Evolutionary conservation across 2,797 vertebrate genomes (phyloP).

Genomic region (Sebastiscus albofasciatus): DNA sequence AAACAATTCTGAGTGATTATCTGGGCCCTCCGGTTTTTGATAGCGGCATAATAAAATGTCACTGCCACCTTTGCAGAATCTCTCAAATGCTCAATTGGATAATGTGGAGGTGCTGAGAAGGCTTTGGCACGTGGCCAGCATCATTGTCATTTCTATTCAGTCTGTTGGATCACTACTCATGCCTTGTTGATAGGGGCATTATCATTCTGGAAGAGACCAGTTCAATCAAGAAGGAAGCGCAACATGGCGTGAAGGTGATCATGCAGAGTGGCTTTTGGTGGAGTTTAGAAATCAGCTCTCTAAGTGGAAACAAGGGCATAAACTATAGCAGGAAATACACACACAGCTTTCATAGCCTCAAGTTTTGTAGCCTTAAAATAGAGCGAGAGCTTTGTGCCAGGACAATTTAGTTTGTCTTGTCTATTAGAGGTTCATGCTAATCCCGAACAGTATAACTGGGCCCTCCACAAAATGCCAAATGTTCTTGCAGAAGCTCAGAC

Average conservation of each 20-base stretch:
- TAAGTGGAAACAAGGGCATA: constrained; percentile 45
- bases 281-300: constrained; percentile 44
- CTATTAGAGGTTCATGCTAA: not conserved
- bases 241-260: constrained; percentile 74
- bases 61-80: constrained; percentile 59
- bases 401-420: not conserved
- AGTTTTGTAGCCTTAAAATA: not conserved
- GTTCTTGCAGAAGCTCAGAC: constrained; percentile 27
- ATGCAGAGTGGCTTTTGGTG: constrained; percentile 33
- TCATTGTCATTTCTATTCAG: constrained; percentile 68
- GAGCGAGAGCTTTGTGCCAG: not conserved
- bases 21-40: constrained; percentile 48
- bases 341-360: not conserved
- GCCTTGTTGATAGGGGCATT: constrained; percentile 69
- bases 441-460: not conserved
- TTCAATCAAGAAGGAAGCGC: constrained; percentile 54
- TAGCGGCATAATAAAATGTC: constrained; percentile 67
- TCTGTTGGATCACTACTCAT: constrained; percentile 62
- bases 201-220: constrained; percentile 66
- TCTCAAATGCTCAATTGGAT: constrained; percentile 64
- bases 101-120: constrained; percentile 62
- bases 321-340: not conserved
- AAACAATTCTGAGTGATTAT: constrained; percentile 68
- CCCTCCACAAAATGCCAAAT: constrained; percentile 7
- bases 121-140: constrained; percentile 59